phyloP scores from a whole-genome alignment of 2,113 vertebrate genomes.

The Sialia sialis region DNA sequence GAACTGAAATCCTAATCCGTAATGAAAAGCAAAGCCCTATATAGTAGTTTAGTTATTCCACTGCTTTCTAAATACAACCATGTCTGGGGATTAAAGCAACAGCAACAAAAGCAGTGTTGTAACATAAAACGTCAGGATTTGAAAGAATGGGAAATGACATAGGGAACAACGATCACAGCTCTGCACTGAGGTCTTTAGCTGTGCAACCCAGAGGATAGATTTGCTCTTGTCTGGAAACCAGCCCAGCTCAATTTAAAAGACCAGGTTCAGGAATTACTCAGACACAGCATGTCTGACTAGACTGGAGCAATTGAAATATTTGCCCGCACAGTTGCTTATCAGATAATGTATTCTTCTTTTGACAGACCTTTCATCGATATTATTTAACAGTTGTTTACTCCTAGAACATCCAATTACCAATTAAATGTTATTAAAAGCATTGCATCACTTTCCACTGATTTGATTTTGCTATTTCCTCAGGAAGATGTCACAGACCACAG shows the following conservation, averaged over 20 bases:
- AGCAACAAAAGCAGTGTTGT: background rate
- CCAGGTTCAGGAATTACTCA: constrained; percentile 47
- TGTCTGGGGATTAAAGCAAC: background rate
- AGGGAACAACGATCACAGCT: background rate
- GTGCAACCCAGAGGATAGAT: constrained; percentile 29
- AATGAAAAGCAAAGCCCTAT: background rate
- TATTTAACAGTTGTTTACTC: constrained; percentile 38
- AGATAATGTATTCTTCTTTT: constrained; percentile 5
- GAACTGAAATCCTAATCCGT: background rate
- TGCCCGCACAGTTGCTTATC: background rate
- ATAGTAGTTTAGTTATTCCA: background rate
- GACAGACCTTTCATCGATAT: constrained; percentile 22
- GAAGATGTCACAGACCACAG: background rate
- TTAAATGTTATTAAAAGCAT: constrained; percentile 32
- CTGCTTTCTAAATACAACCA: background rate
- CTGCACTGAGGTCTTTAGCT: constrained; percentile 6
- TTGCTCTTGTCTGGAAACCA: constrained; percentile 52
- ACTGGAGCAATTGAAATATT: constrained; percentile 29
- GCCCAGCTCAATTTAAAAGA: constrained; percentile 54
- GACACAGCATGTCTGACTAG: background rate
- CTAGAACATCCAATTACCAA: background rate
- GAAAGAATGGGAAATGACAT: constrained; percentile 19
- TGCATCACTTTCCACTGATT: background rate
- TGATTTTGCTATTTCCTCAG: background rate
- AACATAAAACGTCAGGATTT: background rate